A percentile compares a stretch with the other conserved stretches of the same genome.
These are phyloP conservation scores for Sparidentex hasta DNA, from an alignment of 2,797 vertebrate genomes.

Conservation along the genomic window DNA sequence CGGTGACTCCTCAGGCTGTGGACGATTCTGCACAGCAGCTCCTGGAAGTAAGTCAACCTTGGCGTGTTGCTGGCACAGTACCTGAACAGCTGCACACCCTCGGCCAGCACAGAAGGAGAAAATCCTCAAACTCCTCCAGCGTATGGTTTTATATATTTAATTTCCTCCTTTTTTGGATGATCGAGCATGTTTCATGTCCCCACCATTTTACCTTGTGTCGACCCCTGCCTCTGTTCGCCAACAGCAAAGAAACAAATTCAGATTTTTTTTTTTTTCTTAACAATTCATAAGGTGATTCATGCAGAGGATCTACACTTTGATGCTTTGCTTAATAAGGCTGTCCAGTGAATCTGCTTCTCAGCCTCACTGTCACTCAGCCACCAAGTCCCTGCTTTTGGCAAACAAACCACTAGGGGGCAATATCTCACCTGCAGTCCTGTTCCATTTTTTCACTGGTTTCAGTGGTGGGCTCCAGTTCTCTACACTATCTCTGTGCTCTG, in stretches of 20 bases:
- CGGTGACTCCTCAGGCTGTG: conserved; percentile 42
- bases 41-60: conserved; percentile 63
- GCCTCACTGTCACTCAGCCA: background rate
- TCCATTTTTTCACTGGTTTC: conserved; percentile 40
- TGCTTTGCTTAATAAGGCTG: conserved; percentile 2
- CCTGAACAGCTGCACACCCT: conserved; percentile 66
- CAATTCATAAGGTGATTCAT: background rate
- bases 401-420: conserved; percentile 81
- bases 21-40: conserved; percentile 54
- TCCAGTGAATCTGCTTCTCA: conserved; percentile 17
- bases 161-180: conserved; percentile 42
- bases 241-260: background rate
- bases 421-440: conserved; percentile 67
- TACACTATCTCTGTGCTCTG: conserved; percentile 38
- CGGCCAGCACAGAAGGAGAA: conserved; percentile 44
- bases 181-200: conserved; percentile 33
- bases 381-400: conserved; percentile 31
- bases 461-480: conserved; percentile 42
- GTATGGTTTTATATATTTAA: conserved; percentile 49
- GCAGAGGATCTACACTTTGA: conserved; percentile 8
- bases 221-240: background rate
- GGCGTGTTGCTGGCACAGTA: conserved; percentile 61
- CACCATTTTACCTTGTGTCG: conserved; percentile 33
- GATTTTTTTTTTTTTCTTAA: background rate
- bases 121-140: conserved; percentile 42